These are phyloP conservation scores for Disparrhopalites patrizii DNA, from an alignment of 2,888 invertebrate genomes.

Conservation along the genomic window DNA sequence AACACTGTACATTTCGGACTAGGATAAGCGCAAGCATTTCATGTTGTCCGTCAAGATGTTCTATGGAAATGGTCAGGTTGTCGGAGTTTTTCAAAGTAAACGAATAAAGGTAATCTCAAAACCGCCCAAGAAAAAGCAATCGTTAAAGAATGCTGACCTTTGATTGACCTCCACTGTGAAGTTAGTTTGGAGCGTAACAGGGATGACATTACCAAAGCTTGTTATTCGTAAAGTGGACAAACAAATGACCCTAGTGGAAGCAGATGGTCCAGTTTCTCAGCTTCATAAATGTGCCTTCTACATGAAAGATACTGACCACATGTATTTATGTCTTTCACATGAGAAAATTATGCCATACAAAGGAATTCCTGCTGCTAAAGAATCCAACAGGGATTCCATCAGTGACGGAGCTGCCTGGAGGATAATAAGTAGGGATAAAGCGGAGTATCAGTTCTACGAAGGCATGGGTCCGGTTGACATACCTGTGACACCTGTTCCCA, in stretches of 20 bases:
- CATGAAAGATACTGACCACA: slow-evolving; percentile 58
- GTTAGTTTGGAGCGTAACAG: slow-evolving; percentile 59
- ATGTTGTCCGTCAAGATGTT: slow-evolving; percentile 59
- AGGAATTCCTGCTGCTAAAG: slow-evolving; percentile 56
- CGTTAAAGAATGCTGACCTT: slow-evolving; percentile 60
- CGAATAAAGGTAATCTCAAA: slow-evolving; percentile 61
- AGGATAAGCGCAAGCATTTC: slow-evolving; percentile 61
- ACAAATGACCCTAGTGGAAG: slow-evolving; percentile 58
- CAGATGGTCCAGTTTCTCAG: slow-evolving; percentile 61
- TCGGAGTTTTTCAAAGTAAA: slow-evolving; percentile 58
- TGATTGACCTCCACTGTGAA: slow-evolving; percentile 60
- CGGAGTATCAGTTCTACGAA: slow-evolving; percentile 60
- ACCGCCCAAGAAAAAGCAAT: slow-evolving; percentile 62
- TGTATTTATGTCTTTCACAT: slow-evolving; percentile 59
- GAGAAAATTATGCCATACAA: slow-evolving; percentile 61
- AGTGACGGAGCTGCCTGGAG: slow-evolving; percentile 62
- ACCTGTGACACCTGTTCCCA: slow-evolving; percentile 59
- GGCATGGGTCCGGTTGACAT: slow-evolving; percentile 55
- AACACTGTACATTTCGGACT: slow-evolving; percentile 59
- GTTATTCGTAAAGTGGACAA: slow-evolving; percentile 58
- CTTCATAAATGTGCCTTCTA: slow-evolving; percentile 61
- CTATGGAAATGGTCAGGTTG: slow-evolving; percentile 57
- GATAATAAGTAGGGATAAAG: slow-evolving; percentile 61
- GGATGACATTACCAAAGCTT: slow-evolving; percentile 58
- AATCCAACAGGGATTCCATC: slow-evolving; percentile 57